Conservation (phyloP, 2,113 vertebrate genomes). For the Aspidoscelis tigris region DNA sequence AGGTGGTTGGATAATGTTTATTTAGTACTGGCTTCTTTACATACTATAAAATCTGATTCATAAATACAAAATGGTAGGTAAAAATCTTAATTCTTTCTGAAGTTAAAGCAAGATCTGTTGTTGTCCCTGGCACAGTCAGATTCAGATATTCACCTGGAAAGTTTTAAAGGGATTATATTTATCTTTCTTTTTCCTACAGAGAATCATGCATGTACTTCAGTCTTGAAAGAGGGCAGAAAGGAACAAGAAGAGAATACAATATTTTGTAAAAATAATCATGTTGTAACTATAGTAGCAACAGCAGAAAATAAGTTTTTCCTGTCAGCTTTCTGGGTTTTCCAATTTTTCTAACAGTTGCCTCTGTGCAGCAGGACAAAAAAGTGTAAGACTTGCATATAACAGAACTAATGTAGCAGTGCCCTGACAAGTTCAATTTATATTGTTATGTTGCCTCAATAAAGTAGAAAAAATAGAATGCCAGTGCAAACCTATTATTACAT, state of each 20-base stretch:
- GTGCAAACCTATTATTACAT: slow-evolving; percentile 62
- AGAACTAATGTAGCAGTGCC: slow-evolving; percentile 51
- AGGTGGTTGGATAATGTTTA: slow-evolving; percentile 12
- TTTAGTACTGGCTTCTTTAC: slow-evolving; percentile 31
- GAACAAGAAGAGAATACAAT: slow-evolving; percentile 32
- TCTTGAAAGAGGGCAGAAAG: slow-evolving; percentile 39
- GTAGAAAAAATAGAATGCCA: slow-evolving; percentile 63
- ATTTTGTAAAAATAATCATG: slow-evolving; percentile 36
- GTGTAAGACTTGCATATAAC: slow-evolving; percentile 43
- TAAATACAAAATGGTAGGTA: slow-evolving; percentile 29
- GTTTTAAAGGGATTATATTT: slow-evolving; percentile 30
- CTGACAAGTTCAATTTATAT: slow-evolving; percentile 59
- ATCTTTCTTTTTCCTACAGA: slow-evolving; percentile 11
- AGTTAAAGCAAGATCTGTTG: background rate
- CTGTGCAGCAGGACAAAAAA: slow-evolving; percentile 51
- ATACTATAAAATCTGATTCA: slow-evolving; percentile 35
- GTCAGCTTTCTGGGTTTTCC: slow-evolving; percentile 22
- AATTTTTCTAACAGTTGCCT: slow-evolving; percentile 51
- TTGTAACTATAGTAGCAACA: slow-evolving; percentile 29
- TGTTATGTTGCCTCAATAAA: slow-evolving; percentile 60
- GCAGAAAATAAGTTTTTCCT: slow-evolving; percentile 34
- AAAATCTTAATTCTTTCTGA: slow-evolving; percentile 23
- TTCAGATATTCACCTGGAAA: background rate
- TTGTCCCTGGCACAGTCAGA: slow-evolving; percentile 2
- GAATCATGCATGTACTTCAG: slow-evolving; percentile 14